Evolutionary conservation across 2,113 vertebrate species (phyloP).

Genomic region (Lophochroa leadbeateri): DNA sequence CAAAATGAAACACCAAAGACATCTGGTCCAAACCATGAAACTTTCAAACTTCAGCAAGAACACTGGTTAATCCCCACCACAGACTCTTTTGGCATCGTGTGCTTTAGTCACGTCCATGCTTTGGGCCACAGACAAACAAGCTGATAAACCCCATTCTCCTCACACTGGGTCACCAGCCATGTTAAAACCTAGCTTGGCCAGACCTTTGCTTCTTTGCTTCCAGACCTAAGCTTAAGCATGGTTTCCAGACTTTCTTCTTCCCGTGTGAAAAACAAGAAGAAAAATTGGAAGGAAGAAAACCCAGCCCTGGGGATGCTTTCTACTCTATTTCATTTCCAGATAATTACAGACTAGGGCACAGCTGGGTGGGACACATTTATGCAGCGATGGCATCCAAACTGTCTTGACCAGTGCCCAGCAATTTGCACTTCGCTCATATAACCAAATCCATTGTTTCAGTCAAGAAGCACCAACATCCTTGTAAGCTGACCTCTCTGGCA

Average conservation of each 20-base stretch:
- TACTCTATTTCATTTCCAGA: background rate
- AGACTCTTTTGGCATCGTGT: background rate
- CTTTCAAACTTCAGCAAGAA: background rate
- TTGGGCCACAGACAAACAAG: background rate
- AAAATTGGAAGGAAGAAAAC: background rate
- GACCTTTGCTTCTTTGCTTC: background rate
- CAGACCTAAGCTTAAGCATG: background rate
- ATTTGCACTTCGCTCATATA: background rate
- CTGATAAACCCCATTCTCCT: background rate
- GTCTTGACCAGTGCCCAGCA: background rate
- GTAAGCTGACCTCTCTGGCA: background rate
- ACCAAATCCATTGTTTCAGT: background rate
- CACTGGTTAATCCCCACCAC: background rate
- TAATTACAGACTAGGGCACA: background rate
- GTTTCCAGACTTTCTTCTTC: constrained; percentile 3
- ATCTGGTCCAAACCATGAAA: background rate
- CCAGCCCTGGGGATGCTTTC: background rate
- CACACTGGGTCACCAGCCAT: background rate
- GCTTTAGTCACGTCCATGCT: background rate
- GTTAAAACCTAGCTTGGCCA: background rate
- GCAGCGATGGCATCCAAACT: background rate
- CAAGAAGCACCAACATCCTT: background rate
- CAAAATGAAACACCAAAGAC: background rate
- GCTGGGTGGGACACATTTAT: background rate
- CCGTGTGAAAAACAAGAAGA: background rate